Evolutionary conservation across 2,113 vertebrate species (phyloP).

Genomic region (Brachyhypopomus gauderio): DNA sequence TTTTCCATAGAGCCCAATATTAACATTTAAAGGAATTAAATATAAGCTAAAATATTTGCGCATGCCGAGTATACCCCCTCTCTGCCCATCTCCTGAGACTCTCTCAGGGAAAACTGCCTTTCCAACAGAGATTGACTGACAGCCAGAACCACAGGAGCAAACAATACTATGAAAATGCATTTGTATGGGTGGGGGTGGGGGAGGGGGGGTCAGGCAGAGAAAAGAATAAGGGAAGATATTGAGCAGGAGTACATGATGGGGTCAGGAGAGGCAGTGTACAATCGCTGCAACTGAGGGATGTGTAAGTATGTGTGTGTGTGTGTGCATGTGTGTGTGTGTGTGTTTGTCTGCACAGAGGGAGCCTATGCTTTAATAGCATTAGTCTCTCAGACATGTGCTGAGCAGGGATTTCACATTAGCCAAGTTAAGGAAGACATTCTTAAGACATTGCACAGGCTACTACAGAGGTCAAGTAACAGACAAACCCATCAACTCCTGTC

Average conservation of each 20-base stretch:
- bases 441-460: background rate
- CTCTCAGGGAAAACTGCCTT: conserved; percentile 20
- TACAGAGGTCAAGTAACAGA: background rate
- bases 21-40: conserved; percentile 12
- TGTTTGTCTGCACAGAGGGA: background rate
- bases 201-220: conserved; percentile 45
- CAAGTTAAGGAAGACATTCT: conserved; percentile 52
- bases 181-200: background rate
- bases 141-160: conserved; percentile 17
- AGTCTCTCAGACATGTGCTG: background rate
- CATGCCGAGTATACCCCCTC: background rate
- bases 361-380: conserved; percentile 26
- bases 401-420: conserved; percentile 20
- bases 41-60: conserved; percentile 8
- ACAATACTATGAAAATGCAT: conserved; percentile 30
- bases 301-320: conserved; percentile 5
- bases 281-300: conserved; percentile 22
- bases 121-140: conserved; percentile 19
- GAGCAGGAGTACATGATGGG: conserved; percentile 51
- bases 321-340: background rate
- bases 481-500: conserved; percentile 1
- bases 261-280: conserved; percentile 15
- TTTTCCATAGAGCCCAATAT: background rate
- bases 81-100: conserved; percentile 15
- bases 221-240: conserved; percentile 14